Base-by-base conservation (phyloP, 2,113 vertebrate species). In the Neodon shergylaensis region DNA sequence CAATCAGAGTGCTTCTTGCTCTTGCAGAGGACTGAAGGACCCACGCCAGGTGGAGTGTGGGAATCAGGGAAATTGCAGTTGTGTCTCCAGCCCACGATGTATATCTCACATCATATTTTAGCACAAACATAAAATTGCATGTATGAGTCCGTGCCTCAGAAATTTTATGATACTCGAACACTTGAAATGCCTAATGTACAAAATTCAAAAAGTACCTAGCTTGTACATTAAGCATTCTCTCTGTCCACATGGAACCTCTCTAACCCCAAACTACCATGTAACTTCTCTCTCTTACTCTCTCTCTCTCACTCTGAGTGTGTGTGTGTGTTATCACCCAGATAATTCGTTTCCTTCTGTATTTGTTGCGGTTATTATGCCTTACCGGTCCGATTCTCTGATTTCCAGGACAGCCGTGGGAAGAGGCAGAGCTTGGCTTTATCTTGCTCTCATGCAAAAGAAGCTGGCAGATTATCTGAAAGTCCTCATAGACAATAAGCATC, bases 371-470 rank as follows among this genome's bases (percentile, higher is more conserved):
- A 4, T 84, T 52, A 28, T 11, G 7, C 68, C 19, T 6, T 74
- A 85, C 70, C 21, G 54, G 77, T 94, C 42, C 90, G 39, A 42
- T 86, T 72, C 44, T 97, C 93, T 88, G 63, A 78, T 47, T 98
- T 98, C 65, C 96, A 99, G 99, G 98, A 99, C 99, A 0, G 99
- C 99, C 76, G 97, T 99, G 92, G 99, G 99, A 81, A 98, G 99
- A 98, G 99, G 98, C 81, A 98, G 99, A 96, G 99, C 99, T 21
- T 99, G 99, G 99, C 98, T 99, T 58, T 99, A 99, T 97, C 98
- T 99, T 94, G 99, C 99, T 1, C 99, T 99, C 58, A 99, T 99
- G 99, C 99, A 99, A 97, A 99, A 99, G 98, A 99, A 99, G 96
- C 97, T 99, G 92, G 99, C 99, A 0, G 99, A 99, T 97, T 99